A percentile compares a stretch with the other conserved stretches of the same genome.
phyloP scores from a whole-genome alignment of 2,797 vertebrate genomes.

The Pantherophis vulpinus region DNA sequence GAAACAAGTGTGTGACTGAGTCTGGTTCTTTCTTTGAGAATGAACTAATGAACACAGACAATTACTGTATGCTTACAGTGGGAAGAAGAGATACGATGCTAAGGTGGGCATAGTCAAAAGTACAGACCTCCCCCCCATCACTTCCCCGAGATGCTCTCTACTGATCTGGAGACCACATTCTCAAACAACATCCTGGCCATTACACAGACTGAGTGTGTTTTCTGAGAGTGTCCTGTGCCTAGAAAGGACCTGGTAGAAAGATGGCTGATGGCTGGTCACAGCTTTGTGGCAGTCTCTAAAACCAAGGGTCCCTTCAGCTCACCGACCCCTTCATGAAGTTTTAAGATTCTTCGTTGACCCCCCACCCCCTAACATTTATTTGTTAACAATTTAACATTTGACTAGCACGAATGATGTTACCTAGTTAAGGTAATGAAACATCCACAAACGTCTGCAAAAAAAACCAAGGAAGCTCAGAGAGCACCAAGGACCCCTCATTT shows the following conservation, averaged over 20 bases:
- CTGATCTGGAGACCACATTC: neutral
- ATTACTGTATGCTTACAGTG: neutral
- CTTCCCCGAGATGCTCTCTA: neutral
- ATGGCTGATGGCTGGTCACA: neutral
- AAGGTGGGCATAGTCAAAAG: neutral
- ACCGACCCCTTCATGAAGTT: neutral
- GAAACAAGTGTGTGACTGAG: neutral
- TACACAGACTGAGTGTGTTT: neutral
- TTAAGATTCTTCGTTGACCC: neutral
- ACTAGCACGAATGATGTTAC: too few relatives aligned
- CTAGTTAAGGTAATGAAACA: too few relatives aligned
- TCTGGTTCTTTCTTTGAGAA: neutral
- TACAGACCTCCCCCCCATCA: neutral
- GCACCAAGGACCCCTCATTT: too few relatives aligned
- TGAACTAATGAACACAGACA: neutral
- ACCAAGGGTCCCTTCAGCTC: neutral
- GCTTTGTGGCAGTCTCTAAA: neutral
- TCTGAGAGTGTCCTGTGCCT: neutral
- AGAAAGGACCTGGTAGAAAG: neutral
- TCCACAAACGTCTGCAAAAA: too few relatives aligned
- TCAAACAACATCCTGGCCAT: neutral
- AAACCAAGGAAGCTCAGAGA: too few relatives aligned
- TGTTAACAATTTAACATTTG: too few relatives aligned
- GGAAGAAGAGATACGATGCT: neutral
- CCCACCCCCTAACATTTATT: neutral